Conservation (phyloP, 2,113 vertebrate genomes). For the Ptyas mucosa region DNA sequence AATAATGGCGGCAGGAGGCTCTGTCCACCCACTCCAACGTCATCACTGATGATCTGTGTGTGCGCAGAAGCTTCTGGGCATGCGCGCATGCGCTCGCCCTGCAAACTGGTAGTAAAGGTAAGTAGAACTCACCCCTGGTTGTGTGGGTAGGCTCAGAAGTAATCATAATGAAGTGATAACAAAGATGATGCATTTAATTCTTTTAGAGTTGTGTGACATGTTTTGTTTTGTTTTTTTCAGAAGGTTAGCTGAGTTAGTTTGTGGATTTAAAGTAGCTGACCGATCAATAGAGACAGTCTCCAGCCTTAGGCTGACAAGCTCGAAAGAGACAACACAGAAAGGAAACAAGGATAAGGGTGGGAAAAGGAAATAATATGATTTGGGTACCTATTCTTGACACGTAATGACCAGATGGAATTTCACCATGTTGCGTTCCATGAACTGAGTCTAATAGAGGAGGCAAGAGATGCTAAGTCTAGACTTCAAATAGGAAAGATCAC, state of each 20-base stretch:
- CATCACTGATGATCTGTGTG: too few species aligned
- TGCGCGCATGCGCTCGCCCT: too few species aligned
- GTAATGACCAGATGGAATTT: background rate
- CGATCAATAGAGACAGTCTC: background rate
- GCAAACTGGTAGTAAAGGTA: too few species aligned
- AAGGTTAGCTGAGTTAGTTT: background rate
- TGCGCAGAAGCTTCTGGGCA: too few species aligned
- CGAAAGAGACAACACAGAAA: background rate
- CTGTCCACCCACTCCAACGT: too few species aligned
- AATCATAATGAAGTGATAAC: background rate
- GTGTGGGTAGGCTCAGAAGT: slow-evolving; percentile 29
- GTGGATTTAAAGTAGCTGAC: background rate
- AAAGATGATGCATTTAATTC: background rate
- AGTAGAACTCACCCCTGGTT: background rate
- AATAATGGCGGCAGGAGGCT: too few species aligned
- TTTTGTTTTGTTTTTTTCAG: background rate
- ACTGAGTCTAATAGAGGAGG: slow-evolving; percentile 20
- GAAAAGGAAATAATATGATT: background rate
- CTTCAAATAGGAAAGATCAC: slow-evolving; percentile 8
- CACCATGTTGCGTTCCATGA: background rate
- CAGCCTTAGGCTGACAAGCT: background rate
- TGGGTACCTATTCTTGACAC: background rate
- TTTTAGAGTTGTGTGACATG: background rate
- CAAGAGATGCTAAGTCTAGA: slow-evolving; percentile 35
- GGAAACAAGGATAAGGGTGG: background rate